phyloP scores from a whole-genome alignment of 2,113 vertebrate genomes.

The Plecturocebus donacophilus region DNA sequence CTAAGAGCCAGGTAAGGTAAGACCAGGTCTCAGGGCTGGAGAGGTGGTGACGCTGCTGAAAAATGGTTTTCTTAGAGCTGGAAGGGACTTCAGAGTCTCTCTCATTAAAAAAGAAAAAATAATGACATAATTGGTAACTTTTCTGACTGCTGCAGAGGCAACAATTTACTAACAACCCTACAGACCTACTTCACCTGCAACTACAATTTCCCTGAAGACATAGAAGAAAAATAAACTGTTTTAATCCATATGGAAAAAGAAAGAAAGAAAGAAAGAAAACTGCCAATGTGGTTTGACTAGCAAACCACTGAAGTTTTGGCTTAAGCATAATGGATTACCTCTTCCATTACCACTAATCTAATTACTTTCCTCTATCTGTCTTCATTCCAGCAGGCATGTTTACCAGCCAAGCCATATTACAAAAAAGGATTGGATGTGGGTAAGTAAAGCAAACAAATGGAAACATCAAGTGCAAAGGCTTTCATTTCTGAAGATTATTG shows the following conservation, averaged over 20 bases:
- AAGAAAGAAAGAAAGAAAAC: not conserved
- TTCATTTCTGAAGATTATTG: not conserved
- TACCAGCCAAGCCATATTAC: not conserved
- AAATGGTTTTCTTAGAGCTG: not conserved
- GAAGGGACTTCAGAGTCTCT: not conserved
- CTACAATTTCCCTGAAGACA: not conserved
- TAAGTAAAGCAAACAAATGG: not conserved
- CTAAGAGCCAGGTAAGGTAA: not conserved
- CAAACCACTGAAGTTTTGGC: not conserved
- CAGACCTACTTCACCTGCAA: not conserved
- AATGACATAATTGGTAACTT: not conserved
- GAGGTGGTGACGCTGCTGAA: not conserved
- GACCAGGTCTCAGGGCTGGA: not conserved
- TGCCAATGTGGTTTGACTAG: not conserved
- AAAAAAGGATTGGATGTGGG: not conserved
- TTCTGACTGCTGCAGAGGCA: not conserved
- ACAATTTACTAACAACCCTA: not conserved
- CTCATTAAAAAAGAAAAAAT: not conserved
- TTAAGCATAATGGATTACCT: constrained; percentile 17
- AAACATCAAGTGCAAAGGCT: not conserved
- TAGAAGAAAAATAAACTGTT: not conserved
- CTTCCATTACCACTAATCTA: not conserved
- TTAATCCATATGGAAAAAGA: not conserved
- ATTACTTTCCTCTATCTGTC: constrained; percentile 25
- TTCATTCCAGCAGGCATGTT: constrained; percentile 17